These are phyloP conservation scores for Thyatira batis DNA, from an alignment of 2,888 invertebrate genomes.

Conservation along the genomic window DNA sequence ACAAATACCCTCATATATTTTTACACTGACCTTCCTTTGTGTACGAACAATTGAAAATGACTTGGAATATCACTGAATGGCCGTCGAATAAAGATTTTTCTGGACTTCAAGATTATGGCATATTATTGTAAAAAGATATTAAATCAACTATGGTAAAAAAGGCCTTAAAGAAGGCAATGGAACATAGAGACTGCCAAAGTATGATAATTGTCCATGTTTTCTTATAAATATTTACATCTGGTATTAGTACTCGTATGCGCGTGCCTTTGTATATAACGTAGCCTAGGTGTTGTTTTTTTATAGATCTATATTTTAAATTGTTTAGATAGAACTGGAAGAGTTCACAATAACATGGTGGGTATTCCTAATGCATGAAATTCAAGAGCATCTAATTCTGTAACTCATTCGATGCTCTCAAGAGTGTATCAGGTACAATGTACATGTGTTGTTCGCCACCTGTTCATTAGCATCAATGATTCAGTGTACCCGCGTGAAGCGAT, in stretches of 20 bases:
- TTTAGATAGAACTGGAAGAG: conserved; percentile 2
- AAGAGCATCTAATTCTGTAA: not conserved
- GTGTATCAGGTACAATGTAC: not conserved
- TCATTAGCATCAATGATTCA: not conserved
- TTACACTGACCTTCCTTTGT: conserved; percentile 1
- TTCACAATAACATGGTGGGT: not conserved
- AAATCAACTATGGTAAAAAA: not conserved
- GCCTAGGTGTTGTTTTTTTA: no score
- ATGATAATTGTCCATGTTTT: no score
- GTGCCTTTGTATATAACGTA: not conserved
- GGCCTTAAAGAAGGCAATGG: not conserved
- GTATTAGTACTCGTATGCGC: no score
- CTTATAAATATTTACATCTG: no score
- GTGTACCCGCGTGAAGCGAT: not conserved
- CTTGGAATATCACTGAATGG: not conserved
- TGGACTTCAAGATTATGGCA: no score
- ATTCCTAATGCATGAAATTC: not conserved
- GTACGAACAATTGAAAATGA: not conserved
- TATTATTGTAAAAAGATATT: no score
- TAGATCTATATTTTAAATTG: not conserved
- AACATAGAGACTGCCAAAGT: no score
- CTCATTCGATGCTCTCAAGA: not conserved
- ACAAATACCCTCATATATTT: conserved; percentile 12
- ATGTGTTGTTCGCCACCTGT: not conserved
- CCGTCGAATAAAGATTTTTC: not conserved